These are phyloP conservation scores for Cyrtonyx montezumae DNA, from an alignment of 2,113 vertebrate species.

Conservation along the genomic window DNA sequence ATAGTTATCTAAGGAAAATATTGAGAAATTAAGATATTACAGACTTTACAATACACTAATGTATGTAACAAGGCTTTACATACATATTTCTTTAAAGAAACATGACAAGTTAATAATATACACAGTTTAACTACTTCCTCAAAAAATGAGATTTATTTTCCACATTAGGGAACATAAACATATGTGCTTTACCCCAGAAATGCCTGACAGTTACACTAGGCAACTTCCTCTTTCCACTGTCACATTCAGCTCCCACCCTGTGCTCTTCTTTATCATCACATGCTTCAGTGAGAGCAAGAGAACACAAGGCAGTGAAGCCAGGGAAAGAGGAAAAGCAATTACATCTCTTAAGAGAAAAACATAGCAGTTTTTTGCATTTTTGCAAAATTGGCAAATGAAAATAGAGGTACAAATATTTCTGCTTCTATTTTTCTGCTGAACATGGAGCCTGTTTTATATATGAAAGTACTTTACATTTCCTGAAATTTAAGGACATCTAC, in stretches of 20 bases:
- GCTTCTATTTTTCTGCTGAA: background rate
- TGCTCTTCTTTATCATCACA: background rate
- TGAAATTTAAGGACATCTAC: background rate
- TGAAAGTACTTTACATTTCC: background rate
- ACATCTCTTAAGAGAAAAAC: background rate
- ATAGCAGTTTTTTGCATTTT: background rate
- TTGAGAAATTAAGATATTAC: background rate
- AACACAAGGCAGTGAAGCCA: background rate
- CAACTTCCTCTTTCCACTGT: background rate
- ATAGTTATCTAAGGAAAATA: background rate
- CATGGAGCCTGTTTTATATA: background rate
- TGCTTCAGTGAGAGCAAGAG: background rate
- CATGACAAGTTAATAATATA: background rate
- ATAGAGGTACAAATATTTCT: background rate
- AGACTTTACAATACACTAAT: background rate
- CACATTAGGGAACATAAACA: background rate
- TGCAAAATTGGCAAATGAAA: background rate
- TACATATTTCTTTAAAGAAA: background rate
- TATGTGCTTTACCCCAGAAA: fast-evolving
- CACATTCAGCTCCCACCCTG: background rate
- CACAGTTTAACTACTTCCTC: background rate
- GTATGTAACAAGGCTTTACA: background rate
- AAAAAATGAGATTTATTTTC: background rate
- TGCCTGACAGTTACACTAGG: background rate
- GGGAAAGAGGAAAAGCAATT: background rate